Evolutionary conservation across 2,888 invertebrate species (phyloP).

Genomic region (Julus scandinavius): DNA sequence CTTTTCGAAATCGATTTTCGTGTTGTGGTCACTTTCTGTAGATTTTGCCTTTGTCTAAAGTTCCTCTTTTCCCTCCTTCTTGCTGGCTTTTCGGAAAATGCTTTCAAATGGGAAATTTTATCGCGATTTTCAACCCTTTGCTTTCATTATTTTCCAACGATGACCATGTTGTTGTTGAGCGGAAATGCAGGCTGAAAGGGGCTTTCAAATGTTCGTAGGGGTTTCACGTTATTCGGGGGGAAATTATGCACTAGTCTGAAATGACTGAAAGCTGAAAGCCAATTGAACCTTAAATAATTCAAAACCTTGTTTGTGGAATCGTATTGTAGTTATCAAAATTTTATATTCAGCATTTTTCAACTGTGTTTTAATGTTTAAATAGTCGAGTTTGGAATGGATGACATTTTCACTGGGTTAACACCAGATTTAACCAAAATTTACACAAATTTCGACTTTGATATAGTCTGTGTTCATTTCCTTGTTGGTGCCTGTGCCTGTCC

Average conservation of each 20-base stretch:
- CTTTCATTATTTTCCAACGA: not conserved
- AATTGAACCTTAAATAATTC: too few relatives aligned
- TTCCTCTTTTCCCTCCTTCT: slow-evolving; percentile 37
- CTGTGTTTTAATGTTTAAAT: too few relatives aligned
- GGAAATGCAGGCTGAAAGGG: not conserved
- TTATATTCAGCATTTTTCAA: too few relatives aligned
- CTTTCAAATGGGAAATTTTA: slow-evolving; percentile 37
- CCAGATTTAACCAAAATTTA: not conserved
- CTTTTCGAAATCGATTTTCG: slow-evolving; percentile 39
- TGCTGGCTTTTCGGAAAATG: slow-evolving; percentile 25
- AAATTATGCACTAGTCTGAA: too few relatives aligned
- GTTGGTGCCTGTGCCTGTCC: slow-evolving; percentile 32
- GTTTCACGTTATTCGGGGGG: too few relatives aligned
- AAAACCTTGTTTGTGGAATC: too few relatives aligned
- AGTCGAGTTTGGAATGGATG: too few relatives aligned
- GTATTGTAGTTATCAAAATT: too few relatives aligned
- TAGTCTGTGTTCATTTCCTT: not conserved
- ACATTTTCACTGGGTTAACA: too few relatives aligned
- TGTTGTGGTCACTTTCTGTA: slow-evolving; percentile 39
- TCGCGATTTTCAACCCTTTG: not conserved
- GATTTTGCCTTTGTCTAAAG: slow-evolving; percentile 30
- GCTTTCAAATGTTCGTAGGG: too few relatives aligned
- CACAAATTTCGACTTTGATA: not conserved
- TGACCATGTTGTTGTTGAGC: slow-evolving; percentile 26
- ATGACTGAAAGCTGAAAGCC: too few relatives aligned